Evolutionary conservation across 2,797 vertebrate genomes (phyloP).

Genomic region (Halcyon chelicuti): DNA sequence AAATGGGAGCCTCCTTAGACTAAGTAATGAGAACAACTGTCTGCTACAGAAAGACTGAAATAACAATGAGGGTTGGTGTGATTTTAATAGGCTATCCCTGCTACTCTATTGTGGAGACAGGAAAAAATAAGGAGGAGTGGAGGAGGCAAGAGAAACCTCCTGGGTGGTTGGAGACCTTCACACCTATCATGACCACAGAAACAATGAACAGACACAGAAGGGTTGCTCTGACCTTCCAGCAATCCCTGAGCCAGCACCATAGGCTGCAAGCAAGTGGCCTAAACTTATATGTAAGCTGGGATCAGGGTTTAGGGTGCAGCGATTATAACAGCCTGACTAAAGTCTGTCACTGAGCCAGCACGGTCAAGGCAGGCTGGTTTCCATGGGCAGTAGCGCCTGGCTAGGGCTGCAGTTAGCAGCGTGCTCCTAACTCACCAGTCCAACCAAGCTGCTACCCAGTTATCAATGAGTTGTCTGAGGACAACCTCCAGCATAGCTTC

Average conservation of each 20-base stretch:
- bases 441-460: background rate
- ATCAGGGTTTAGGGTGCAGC: background rate
- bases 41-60: conserved; percentile 31
- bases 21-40: conserved; percentile 43
- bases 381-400: background rate
- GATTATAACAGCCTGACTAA: background rate
- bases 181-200: background rate
- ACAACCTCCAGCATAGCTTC: background rate
- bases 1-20: conserved; percentile 48
- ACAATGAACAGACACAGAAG: background rate
- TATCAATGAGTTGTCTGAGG: background rate
- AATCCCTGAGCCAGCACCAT: rapidly evolving
- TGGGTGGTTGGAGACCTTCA: background rate
- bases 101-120: background rate
- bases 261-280: too few species aligned
- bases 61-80: background rate
- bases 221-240: background rate
- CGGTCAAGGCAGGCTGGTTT: background rate
- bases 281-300: rapidly evolving
- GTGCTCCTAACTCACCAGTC: background rate
- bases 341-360: background rate
- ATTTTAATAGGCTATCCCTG: background rate
- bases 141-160: background rate
- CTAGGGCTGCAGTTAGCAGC: background rate
- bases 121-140: background rate